These are phyloP conservation scores for Nixonia krombeini DNA, from an alignment of 1,140 invertebrate genomes.

Conservation along the genomic window DNA sequence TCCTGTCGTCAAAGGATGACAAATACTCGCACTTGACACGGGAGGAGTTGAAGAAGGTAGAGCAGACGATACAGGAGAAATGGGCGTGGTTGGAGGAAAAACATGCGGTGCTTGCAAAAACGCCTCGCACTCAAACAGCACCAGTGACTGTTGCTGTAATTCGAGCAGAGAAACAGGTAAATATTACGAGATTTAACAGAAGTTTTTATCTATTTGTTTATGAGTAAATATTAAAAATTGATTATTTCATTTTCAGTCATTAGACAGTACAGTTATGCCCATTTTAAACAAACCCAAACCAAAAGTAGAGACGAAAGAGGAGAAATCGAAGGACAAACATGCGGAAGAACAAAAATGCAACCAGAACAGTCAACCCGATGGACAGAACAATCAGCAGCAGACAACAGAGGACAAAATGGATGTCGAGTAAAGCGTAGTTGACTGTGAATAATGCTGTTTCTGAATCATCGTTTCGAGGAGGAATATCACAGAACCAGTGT, in stretches of 20 bases:
- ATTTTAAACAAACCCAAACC: conserved; percentile 91
- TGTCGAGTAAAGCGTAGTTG: conserved; percentile 58
- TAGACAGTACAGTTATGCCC: conserved; percentile 80
- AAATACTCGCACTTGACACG: conserved; percentile 88
- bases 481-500: conserved; percentile 4
- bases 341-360: conserved; percentile 54
- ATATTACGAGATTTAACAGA: too few relatives aligned
- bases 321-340: conserved; percentile 59
- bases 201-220: not conserved
- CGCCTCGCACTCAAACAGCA: conserved; percentile 77
- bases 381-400: conserved; percentile 72
- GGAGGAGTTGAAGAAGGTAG: conserved; percentile 83
- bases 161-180: conserved; percentile 79
- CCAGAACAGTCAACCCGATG: conserved; percentile 55
- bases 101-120: conserved; percentile 74
- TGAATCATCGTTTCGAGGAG: conserved; percentile 3
- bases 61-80: conserved; percentile 73
- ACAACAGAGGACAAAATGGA: conserved; percentile 73
- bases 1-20: conserved; percentile 76
- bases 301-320: conserved; percentile 73
- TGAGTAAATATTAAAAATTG: not conserved
- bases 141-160: conserved; percentile 85
- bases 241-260: conserved; percentile 66
- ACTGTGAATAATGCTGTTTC: conserved; percentile 3
- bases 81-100: conserved; percentile 82